A percentile compares a stretch with the other conserved stretches of the same genome.
phyloP scores from a whole-genome alignment of 2,888 invertebrate genomes.

The Dasypolia templi region DNA sequence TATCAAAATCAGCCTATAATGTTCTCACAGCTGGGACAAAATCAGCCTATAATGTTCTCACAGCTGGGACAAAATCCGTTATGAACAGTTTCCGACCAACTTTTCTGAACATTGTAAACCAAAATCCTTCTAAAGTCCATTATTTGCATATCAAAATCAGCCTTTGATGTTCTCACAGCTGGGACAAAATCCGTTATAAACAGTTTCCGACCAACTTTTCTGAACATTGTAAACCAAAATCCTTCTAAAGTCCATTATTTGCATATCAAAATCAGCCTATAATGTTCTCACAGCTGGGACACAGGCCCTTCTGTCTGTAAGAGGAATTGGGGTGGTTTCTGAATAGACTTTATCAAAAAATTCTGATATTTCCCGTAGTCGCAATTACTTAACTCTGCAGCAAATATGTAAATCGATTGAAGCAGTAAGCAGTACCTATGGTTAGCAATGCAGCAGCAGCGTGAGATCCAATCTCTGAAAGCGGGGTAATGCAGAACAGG shows the following conservation, averaged over 20 bases:
- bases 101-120: not conserved
- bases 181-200: too few species aligned
- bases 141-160: not conserved
- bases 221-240: too few species aligned
- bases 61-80: not conserved
- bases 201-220: too few species aligned
- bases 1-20: too few species aligned
- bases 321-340: too few species aligned
- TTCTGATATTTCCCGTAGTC: not conserved
- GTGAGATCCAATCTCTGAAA: conserved; percentile 18
- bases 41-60: not conserved
- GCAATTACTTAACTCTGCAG: too few species aligned
- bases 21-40: not conserved
- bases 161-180: not conserved
- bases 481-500: conserved; percentile 29
- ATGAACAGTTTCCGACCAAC: not conserved
- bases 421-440: not conserved
- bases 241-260: too few species aligned
- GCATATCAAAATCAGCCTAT: not conserved
- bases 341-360: not conserved
- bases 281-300: not conserved
- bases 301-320: too few species aligned
- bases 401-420: not conserved
- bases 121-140: not conserved
- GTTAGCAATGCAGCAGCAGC: not conserved